These are phyloP conservation scores for Ploceus nigricollis DNA, from an alignment of 2,113 vertebrate genomes.

Conservation along the genomic window DNA sequence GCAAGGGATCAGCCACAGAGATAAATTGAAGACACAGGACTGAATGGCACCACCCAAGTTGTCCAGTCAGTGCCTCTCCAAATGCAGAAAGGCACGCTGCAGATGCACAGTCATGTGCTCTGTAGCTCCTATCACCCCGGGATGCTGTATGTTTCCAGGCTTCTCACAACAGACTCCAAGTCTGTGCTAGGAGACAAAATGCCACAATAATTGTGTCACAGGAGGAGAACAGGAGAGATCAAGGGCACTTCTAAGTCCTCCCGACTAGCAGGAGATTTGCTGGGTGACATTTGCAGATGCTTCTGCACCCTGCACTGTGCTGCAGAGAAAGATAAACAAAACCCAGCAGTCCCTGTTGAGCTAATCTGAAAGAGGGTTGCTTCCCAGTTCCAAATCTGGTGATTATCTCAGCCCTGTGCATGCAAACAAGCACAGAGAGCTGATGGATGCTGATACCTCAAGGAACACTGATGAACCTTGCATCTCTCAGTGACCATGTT, in stretches of 20 bases:
- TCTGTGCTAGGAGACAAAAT: neutral
- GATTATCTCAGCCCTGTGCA: neutral
- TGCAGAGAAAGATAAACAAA: conserved; percentile 7
- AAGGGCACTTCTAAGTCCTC: conserved; percentile 1
- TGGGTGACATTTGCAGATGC: conserved; percentile 1
- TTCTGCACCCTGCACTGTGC: neutral
- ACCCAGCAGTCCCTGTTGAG: neutral
- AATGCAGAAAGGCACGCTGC: neutral
- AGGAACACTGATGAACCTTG: neutral
- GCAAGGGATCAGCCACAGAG: neutral
- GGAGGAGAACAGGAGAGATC: neutral
- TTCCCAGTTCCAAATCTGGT: neutral
- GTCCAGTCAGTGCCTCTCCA: neutral
- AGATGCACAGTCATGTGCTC: neutral
- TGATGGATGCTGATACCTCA: neutral
- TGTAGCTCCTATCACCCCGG: neutral
- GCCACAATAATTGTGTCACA: neutral
- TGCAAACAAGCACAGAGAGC: neutral
- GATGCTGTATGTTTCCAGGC: neutral
- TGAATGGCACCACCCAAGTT: neutral
- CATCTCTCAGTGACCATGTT: neutral
- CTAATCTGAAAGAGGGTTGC: neutral
- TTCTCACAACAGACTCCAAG: neutral
- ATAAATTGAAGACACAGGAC: neutral
- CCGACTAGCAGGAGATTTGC: neutral